Percentiles rank a stretch among this genome's conserved stretches.
phyloP scores from a whole-genome alignment of 1,140 invertebrate genomes.

The Bombus pyrosoma region DNA sequence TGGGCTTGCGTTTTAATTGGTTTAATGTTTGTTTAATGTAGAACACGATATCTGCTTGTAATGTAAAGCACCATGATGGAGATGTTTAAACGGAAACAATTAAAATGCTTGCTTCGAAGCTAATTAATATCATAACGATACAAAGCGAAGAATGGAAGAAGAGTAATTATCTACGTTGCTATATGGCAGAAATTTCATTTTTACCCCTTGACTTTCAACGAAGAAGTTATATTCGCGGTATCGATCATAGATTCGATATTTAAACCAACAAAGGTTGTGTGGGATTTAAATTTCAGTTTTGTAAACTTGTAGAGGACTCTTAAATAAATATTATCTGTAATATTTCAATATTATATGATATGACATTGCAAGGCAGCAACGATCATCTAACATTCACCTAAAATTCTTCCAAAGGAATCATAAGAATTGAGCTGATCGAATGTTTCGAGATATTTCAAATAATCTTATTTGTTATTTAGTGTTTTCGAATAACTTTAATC shows the following conservation, averaged over 20 bases:
- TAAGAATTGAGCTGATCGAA: too few relatives aligned
- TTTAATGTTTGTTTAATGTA: slow-evolving; percentile 2
- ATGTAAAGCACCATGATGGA: background rate
- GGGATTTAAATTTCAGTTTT: too few relatives aligned
- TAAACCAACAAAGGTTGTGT: too few relatives aligned
- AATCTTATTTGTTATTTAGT: too few relatives aligned
- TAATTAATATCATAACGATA: background rate
- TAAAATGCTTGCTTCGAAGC: background rate
- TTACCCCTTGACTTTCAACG: background rate
- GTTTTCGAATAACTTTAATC: background rate
- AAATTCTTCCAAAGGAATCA: too few relatives aligned
- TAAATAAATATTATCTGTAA: too few relatives aligned
- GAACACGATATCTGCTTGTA: background rate
- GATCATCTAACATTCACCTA: too few relatives aligned
- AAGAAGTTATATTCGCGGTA: background rate
- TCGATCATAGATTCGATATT: too few relatives aligned
- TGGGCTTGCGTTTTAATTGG: slow-evolving; percentile 4
- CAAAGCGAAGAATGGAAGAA: background rate
- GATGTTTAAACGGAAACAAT: background rate
- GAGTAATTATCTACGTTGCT: background rate
- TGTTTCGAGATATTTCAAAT: too few relatives aligned
- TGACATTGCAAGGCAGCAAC: too few relatives aligned
- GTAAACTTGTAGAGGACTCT: too few relatives aligned
- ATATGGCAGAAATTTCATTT: background rate
- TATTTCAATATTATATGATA: too few relatives aligned